phyloP scores from a whole-genome alignment of 2,797 vertebrate species.

The Malurus leucopterus region DNA sequence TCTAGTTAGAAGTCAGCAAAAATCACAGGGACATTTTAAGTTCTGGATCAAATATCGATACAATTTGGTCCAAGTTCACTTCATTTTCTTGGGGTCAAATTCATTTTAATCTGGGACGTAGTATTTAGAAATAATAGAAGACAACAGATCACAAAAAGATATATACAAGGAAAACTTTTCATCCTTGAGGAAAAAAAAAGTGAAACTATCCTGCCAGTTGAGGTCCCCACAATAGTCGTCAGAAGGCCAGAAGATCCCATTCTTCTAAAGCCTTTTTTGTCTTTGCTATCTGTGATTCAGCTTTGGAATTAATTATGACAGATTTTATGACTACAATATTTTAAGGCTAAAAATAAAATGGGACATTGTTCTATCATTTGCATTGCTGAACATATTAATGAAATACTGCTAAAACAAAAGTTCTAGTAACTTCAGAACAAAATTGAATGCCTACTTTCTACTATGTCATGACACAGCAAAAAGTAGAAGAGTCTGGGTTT shows the following conservation, averaged over 20 bases:
- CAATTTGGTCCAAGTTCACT: neutral
- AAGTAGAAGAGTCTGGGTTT: neutral
- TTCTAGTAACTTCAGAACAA: neutral
- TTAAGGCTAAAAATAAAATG: conserved; percentile 33
- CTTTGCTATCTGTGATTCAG: neutral
- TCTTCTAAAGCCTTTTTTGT: neutral
- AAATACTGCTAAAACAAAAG: neutral
- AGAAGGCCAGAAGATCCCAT: neutral
- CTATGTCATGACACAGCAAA: neutral
- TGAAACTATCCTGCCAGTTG: neutral
- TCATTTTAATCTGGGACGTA: neutral
- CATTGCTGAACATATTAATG: neutral
- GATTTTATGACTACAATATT: conserved; percentile 20
- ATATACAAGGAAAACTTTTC: neutral
- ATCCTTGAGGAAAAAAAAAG: neutral
- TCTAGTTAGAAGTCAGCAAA: neutral
- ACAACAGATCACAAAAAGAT: neutral
- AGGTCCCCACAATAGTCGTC: neutral
- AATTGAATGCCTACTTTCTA: neutral
- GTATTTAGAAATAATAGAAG: neutral
- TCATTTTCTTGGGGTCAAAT: neutral
- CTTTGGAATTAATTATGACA: neutral
- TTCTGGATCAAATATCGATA: neutral
- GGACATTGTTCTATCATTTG: neutral
- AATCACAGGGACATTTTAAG: neutral